Percentiles rank a stretch among this genome's conserved stretches.
phyloP scores from a whole-genome alignment of 2,888 invertebrate species.

The Trissolcus japonicus region DNA sequence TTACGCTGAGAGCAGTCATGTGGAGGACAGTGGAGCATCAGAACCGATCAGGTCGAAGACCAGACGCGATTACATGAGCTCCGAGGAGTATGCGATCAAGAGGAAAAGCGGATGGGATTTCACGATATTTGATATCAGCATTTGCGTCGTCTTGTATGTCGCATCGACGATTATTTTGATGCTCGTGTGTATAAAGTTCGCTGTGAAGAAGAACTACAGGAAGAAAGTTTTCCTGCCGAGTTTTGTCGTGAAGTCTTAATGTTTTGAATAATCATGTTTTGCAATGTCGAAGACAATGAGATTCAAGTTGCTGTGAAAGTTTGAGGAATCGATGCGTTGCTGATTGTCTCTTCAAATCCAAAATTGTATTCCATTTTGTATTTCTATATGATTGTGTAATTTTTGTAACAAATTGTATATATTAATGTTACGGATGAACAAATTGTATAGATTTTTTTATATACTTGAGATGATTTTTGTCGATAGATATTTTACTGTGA shows the following conservation, averaged over 20 bases:
- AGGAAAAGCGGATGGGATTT: slow-evolving; percentile 77
- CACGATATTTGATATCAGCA: slow-evolving; percentile 84
- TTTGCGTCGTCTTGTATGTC: slow-evolving; percentile 86
- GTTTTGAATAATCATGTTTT: too few relatives aligned
- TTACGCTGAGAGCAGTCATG: slow-evolving; percentile 62
- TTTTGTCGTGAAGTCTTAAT: slow-evolving; percentile 81
- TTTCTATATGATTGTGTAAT: too few relatives aligned
- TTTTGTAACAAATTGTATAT: too few relatives aligned
- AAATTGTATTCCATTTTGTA: too few relatives aligned
- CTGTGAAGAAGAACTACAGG: slow-evolving; percentile 83
- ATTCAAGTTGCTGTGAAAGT: too few relatives aligned
- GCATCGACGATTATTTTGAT: slow-evolving; percentile 86
- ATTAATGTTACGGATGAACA: too few relatives aligned
- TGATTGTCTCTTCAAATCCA: too few relatives aligned
- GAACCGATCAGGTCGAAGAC: slow-evolving; percentile 48
- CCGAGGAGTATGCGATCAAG: slow-evolving; percentile 57
- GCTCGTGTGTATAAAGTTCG: slow-evolving; percentile 86
- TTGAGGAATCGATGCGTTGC: too few relatives aligned
- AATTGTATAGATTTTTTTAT: too few relatives aligned
- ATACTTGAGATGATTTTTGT: too few relatives aligned
- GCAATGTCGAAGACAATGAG: too few relatives aligned
- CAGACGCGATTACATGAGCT: slow-evolving; percentile 58
- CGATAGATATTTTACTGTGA: too few relatives aligned
- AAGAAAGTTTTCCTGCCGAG: slow-evolving; percentile 86
- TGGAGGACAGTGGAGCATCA: slow-evolving; percentile 49